Evolutionary conservation across 2,888 invertebrate genomes (phyloP), one percentile per base, ranked within the genome.

Genomic region (Orthosia incerta): DNA sequence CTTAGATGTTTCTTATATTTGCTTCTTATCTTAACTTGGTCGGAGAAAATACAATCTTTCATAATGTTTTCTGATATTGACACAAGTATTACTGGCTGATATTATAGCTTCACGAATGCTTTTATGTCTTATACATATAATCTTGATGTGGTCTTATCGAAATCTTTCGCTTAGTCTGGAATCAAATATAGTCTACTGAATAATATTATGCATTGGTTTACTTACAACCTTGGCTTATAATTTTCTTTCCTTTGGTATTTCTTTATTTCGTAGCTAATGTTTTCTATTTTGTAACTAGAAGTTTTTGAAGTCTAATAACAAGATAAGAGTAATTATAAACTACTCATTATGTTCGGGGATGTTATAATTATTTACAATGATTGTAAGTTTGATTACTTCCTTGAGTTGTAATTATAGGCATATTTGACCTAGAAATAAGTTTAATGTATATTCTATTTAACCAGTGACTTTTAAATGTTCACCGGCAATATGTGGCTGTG

Each of bases 1-100:
- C 63, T 71, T 53, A 46, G 55, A 69, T 74, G 31, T 70, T 59
- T 62, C 73, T 61, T 53, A 48, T 80, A 71, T 70, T 70, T 62
- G 74, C 67, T 75, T 79, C 69, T 84, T 68, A 76, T 84, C 71
- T 72, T 59, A 61, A 71, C 72, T 76, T 55, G 46, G 39, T 70
- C 50, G 60, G 12, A 57, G 67, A 71, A 77, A 80, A 85, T 64
- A 85, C 78, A 80, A 83, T 80, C 70, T 85, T 65, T 78, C 71
- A 68, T 74, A 80, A 80, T 76, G 74, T 78, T 82, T 76, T 82
- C 70, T 80, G 69, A 76, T 85, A 85, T 85, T 79, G 83, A 79
- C 74, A 73, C 73, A 59, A 80, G 64, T 77, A 81, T 71, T 81
- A 81, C 79, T 75, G 12, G 57, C 59, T 70, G 57, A 68, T 79